Evolutionary conservation across 2,888 invertebrate species (phyloP), one percentile per base, ranked within the genome.

Genomic region (Lypha dubia): DNA sequence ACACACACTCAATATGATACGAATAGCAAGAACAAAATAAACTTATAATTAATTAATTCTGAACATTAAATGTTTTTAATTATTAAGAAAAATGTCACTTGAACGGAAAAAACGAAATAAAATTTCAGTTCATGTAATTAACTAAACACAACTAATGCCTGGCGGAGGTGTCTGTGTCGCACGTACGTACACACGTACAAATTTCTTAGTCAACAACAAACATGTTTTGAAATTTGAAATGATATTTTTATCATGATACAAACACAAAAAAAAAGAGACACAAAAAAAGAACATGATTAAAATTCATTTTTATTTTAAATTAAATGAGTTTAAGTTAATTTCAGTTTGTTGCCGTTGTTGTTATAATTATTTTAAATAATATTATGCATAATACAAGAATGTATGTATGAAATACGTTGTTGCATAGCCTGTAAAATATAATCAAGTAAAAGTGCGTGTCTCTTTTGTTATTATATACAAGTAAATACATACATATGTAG

Each of bases 11-110:
- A 24, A 70, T n/a, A 49, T 22, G 22, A 32, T 17, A 68, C 9
- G 3, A 3, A 15, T 8, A 53, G 38, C 1, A 41, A n/a, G 1
- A 70, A 44, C 13, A 63, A 70, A 35, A 49, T 56, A 53, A 41
- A 63, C 56, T 51, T 62, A 74, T 75, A 83, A 79, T 83, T 84
- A 77, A 84, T 77, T 81, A 75, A 79, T 75, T 83, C 53, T 84
- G 53, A 71, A 81, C 79, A 84, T 80, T 70, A 77, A 73, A 73
- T 68, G 68, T 77, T 68, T 77, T 63, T 77, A 84, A 77, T 84
- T 76, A 75, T 80, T 71, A 79, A 67, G 63, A 71, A 70, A 70
- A 75, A 79, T 79, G 79, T 75, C 79, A 71, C 51, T 83, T 58
- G 53, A 49, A 70, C 51, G 20, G 28, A 58, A 41, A 70, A 76